Conservation (phyloP, 2,888 invertebrate genomes). For the Eilema depressum region DNA sequence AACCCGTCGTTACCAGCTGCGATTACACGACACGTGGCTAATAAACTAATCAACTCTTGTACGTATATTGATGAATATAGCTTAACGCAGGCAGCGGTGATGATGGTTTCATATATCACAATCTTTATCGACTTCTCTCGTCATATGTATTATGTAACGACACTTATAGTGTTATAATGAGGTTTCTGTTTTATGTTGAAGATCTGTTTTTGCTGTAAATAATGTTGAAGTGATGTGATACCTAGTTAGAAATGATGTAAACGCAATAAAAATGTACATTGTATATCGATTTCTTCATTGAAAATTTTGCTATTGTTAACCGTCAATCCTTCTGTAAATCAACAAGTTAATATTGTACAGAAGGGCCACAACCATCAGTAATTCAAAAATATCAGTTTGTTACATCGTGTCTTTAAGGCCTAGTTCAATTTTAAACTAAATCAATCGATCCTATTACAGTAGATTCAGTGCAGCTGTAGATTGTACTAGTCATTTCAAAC, state of each 20-base stretch:
- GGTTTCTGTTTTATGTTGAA: neutral
- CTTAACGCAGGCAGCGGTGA: neutral
- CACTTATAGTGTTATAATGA: neutral
- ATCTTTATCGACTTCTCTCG: neutral
- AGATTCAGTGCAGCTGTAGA: neutral
- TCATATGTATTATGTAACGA: neutral
- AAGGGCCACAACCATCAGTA: neutral
- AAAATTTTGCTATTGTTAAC: neutral
- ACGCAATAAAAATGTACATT: neutral
- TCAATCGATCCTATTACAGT: neutral
- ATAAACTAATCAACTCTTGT: conserved; percentile 28
- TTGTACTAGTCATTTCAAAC: no score
- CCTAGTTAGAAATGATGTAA: neutral
- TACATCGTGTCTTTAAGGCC: neutral
- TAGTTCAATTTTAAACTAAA: neutral
- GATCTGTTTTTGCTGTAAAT: neutral
- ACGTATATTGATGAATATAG: conserved; percentile 19
- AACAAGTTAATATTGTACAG: neutral
- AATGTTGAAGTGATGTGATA: neutral
- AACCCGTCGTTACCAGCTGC: conserved; percentile 42
- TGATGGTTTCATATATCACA: neutral
- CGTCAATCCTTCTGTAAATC: neutral
- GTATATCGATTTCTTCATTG: neutral
- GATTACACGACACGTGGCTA: conserved; percentile 29
- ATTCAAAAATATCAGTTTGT: neutral